phyloP scores from a whole-genome alignment of 2,113 vertebrate species.

The Platysternon megacephalum region DNA sequence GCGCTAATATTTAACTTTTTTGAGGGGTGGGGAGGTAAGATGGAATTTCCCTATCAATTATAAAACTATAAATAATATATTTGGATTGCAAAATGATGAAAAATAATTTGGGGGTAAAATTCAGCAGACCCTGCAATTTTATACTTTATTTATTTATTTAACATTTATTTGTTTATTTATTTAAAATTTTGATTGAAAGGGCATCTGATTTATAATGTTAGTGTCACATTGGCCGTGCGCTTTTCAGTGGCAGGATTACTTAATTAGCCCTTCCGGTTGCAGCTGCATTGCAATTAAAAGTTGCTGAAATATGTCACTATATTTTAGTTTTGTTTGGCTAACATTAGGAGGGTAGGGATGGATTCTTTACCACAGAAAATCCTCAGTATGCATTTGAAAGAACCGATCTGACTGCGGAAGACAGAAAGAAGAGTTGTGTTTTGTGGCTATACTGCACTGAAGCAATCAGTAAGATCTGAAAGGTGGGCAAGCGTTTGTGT shows the following conservation, averaged over 20 bases:
- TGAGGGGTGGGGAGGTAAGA: not conserved
- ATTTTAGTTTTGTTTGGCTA: not conserved
- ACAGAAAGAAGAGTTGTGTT: not conserved
- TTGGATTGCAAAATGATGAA: not conserved
- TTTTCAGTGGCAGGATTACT: not conserved
- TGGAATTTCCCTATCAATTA: not conserved
- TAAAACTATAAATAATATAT: not conserved
- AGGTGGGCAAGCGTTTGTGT: not conserved
- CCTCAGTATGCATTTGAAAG: not conserved
- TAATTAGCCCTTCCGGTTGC: not conserved
- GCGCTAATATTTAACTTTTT: not conserved
- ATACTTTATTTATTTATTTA: not conserved
- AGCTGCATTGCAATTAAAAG: not conserved
- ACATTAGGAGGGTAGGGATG: no score
- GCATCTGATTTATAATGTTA: accelerated
- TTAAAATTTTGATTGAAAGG: not conserved
- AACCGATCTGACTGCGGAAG: not conserved
- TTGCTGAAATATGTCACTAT: not conserved
- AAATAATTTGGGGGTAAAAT: not conserved
- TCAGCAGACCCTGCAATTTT: not conserved
- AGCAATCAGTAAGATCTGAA: not conserved
- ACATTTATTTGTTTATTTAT: no score
- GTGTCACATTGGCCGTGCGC: not conserved
- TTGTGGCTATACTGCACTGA: not conserved
- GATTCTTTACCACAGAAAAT: not conserved